Evolutionary conservation across 2,888 invertebrate genomes (phyloP), one percentile per base, ranked within the genome.

Genomic region (Leptopilina myrica): DNA sequence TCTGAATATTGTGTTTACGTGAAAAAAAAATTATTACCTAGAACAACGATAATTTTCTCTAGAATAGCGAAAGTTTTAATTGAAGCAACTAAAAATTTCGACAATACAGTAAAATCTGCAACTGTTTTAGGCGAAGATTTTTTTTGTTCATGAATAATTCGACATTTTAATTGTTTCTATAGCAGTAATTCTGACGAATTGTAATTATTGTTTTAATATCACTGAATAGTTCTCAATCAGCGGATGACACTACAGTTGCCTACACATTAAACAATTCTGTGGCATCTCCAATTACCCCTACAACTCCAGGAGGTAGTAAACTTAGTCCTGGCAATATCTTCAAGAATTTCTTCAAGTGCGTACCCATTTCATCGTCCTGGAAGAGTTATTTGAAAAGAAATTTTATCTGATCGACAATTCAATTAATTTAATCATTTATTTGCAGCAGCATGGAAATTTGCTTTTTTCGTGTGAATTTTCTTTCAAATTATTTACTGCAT

Each of bases 341-440:
- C 95, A 97, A 97, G 95, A 97, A 97, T 94, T 97, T 97, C 94
- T 97, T 98, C 96, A 98, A 98, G 98, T 98, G 97, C 95, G 93
- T 93, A 93, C 92, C 84, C 81, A 85, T 83, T 83, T 87, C 87
- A 85, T 84, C 87, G 85, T 84, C 85, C 82, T 85, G 82, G 85
- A 88, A 86, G 85, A 87, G 82, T 80, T 89, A 67, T 76, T 49
- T 65, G 20, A 20, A n/a, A 64, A 83, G 84, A 84, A 84, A 85
- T 84, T 49, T 11, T 49, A 49, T 43, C 6, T 81, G 84, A 87
- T 87, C 88, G 85, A 83, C 83, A 83, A 20, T 85, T 85, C 83
- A 83, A 82, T 84, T 85, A 82, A 84, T 77, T 77, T 84, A 82
- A 65, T 64, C 69, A 84, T 85, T 87, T 84, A 85, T 84, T 87